These are phyloP conservation scores for Pandemis cinnamomeana DNA, from an alignment of 2,888 invertebrate species.

Conservation along the genomic window DNA sequence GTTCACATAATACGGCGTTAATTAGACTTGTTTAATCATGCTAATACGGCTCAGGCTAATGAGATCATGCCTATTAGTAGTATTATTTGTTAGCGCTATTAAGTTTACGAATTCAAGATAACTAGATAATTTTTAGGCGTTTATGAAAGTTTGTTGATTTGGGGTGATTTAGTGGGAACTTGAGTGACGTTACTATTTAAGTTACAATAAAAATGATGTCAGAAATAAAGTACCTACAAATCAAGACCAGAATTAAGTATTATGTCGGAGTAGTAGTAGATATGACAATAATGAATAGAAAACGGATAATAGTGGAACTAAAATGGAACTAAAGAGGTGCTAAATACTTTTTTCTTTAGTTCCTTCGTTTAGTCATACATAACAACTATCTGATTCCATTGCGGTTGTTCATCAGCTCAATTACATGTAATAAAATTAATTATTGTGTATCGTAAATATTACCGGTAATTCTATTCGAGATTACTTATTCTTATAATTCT, in stretches of 20 bases:
- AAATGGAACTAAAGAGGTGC: too few species aligned
- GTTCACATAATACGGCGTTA: slow-evolving; percentile 14
- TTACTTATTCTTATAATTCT: not conserved
- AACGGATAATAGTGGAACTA: too few species aligned
- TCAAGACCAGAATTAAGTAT: too few species aligned
- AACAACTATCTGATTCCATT: too few species aligned
- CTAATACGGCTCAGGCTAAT: slow-evolving; percentile 32
- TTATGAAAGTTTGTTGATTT: not conserved
- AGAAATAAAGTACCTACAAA: too few species aligned
- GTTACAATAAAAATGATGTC: too few species aligned
- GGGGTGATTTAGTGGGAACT: not conserved
- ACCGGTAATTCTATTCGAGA: not conserved
- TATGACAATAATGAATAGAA: too few species aligned
- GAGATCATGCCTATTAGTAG: slow-evolving; percentile 30
- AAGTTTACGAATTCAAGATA: slow-evolving; percentile 6
- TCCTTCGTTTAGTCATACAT: too few species aligned
- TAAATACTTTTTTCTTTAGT: too few species aligned
- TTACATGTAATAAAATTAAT: too few species aligned
- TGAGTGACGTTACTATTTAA: not conserved
- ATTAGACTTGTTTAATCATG: slow-evolving; percentile 34
- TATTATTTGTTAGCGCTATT: slow-evolving; percentile 19
- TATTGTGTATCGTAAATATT: not conserved
- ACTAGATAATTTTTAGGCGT: not conserved
- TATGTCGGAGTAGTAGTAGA: too few species aligned
- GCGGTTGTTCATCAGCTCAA: too few species aligned